Base-by-base conservation (phyloP, 30 jellyfish, hydroid and myxozoan species). In the Pelagia noctiluca region DNA sequence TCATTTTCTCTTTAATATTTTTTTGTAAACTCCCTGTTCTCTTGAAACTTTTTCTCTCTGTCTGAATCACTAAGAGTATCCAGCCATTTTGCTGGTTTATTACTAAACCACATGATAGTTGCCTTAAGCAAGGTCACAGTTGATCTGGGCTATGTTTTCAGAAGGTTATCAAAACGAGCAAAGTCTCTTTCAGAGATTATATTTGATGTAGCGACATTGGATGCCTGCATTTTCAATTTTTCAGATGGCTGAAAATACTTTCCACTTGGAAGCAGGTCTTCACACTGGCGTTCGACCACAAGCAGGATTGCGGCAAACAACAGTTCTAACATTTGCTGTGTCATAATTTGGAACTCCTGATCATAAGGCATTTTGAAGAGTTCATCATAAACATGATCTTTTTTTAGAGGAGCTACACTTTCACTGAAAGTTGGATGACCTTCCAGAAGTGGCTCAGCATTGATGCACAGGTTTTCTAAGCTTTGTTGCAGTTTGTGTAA, bases 251-350 rank as follows among this genome's bases (percentile, higher is more conserved):
- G 0, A 86, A 69, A 78, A 37, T 78, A 78, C 47, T 78, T 62
- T 0, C 86, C 89, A 42, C 89, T 87, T 23, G 89, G 89, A 0
- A 78, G 38, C 32, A 54, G 89, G 35, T 78, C 89, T 23, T n/a
- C 30, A 38, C 89, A 78, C 48, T 78, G 89, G 0, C 87, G 79
- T 78, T 80, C 91, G 0, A 80, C 10, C 12, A 80, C 50, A 32
- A 80, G 0, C 0, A 66, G n/a, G n/a, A n/a, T n/a, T n/a, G n/a
- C n/a, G n/a, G n/a, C n/a, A n/a, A n/a, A n/a, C n/a, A n/a, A n/a
- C n/a, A n/a, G n/a, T n/a, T n/a, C n/a, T n/a, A n/a, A n/a, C n/a
- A n/a, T n/a, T n/a, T n/a, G n/a, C n/a, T n/a, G n/a, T n/a, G n/a
- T n/a, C n/a, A n/a, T n/a, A n/a, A n/a, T n/a, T n/a, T n/a, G n/a